These are phyloP conservation scores for Timema podura DNA, from an alignment of 2,888 invertebrate species.

Conservation along the genomic window DNA sequence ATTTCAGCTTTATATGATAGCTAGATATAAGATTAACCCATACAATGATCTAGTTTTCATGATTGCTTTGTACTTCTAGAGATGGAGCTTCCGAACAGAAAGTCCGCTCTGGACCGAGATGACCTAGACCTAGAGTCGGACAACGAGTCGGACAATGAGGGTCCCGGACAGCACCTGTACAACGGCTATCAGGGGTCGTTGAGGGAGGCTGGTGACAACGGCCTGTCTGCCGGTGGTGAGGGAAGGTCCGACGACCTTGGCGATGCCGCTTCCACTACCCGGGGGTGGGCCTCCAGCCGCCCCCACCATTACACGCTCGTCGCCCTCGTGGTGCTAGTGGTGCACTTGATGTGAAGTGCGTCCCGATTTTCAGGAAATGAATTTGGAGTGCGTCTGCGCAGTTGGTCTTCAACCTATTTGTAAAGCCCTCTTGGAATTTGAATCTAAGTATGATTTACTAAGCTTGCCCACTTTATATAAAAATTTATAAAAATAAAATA, in stretches of 20 bases:
- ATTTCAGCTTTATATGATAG: no score
- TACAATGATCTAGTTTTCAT: no score
- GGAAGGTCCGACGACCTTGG: conserved; percentile 6
- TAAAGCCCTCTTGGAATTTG: no score
- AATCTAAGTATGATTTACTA: no score
- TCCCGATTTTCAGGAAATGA: no score
- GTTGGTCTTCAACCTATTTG: no score
- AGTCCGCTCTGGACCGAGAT: conserved; percentile 31
- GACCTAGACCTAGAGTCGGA: conserved; percentile 30
- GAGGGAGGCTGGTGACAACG: conserved; percentile 30
- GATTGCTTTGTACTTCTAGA: conserved; percentile 28
- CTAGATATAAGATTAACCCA: no score
- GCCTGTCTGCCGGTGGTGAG: conserved; percentile 15
- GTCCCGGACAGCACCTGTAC: conserved; percentile 30
- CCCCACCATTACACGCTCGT: neutral
- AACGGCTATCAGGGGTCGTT: conserved; percentile 37
- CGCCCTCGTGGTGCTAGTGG: neutral
- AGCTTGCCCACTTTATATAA: no score
- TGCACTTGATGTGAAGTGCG: conserved; percentile 13
- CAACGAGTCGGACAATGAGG: conserved; percentile 27
- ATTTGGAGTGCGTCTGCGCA: no score
- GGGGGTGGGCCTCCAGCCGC: neutral
- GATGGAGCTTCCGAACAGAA: conserved; percentile 34
- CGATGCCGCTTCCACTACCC: conserved; percentile 19
- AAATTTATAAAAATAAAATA: no score